Conservation (phyloP, 2,797 vertebrate genomes). For the Myotis planiceps region DNA sequence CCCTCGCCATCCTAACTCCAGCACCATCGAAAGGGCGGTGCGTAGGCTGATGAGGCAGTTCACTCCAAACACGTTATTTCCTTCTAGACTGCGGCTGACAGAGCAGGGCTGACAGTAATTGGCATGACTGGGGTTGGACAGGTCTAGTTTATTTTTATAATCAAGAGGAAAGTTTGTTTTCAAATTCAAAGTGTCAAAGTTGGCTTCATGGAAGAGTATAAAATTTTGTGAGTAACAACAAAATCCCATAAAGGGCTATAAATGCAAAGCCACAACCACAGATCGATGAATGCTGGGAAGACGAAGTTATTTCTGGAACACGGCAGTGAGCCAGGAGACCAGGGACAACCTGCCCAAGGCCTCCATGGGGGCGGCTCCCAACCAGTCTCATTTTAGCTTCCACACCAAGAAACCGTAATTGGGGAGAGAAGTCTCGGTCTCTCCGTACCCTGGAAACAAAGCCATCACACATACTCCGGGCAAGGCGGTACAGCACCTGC, state of each 20-base stretch:
- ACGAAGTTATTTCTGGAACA: constrained; percentile 52
- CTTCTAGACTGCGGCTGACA: background rate
- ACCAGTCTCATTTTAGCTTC: background rate
- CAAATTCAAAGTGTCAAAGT: constrained; percentile 34
- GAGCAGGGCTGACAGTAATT: background rate
- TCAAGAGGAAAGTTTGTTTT: constrained; percentile 44
- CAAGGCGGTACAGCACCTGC: background rate
- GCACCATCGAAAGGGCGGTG: background rate
- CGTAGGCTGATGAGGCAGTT: fast-evolving
- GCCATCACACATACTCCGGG: background rate
- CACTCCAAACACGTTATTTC: background rate
- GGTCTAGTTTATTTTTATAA: constrained; percentile 31
- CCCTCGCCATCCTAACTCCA: background rate
- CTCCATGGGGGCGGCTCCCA: background rate
- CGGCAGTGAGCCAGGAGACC: constrained; percentile 31
- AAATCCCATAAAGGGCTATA: constrained; percentile 61
- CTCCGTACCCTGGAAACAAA: background rate
- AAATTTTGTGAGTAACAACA: constrained; percentile 46
- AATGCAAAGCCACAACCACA: constrained; percentile 6
- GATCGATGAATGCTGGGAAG: constrained; percentile 62
- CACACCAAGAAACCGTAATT: background rate
- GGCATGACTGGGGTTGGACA: background rate
- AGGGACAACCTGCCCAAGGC: background rate
- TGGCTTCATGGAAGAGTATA: background rate
- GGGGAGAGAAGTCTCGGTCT: background rate